Base-by-base conservation (phyloP, 2,113 vertebrate species). In the Sitta europaea region DNA sequence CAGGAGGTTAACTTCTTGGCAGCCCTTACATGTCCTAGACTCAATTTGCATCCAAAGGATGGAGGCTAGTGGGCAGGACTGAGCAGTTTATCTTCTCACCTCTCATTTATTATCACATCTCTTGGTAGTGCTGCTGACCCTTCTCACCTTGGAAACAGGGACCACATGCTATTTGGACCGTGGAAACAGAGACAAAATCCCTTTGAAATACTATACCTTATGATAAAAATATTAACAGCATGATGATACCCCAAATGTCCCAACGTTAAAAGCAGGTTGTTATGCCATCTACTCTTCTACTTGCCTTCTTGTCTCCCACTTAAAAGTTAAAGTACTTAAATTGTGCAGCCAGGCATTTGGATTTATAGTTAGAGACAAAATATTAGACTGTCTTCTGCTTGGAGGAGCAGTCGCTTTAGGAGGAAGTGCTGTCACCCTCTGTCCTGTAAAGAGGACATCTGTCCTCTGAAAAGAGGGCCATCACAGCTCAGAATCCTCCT, bases 1-100 rank as follows among this genome's bases (percentile, higher is more conserved):
- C 71, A 43, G 75, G 90, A 92, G 97, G 96, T 96, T 96, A 96
- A 92, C 96, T 97, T 85, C 95, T 97, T 97, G 95, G 94, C 94
- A 98, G 96, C 94, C 97, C 90, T 97, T 97, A 83, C 91, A 68
- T 88, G 92, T 97, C 92, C 92, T 63, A 6, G 72, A 97, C 95
- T 97, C 95, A 92, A 89, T 97, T 92, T 96, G 58, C 61, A 14
- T 83, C 95, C 92, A 93, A 97, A 95, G 93, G 92, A 97, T 88
- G 93, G 91, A 97, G 95, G 88, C 67, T 76, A 97, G 90, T 94
- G 82, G 96, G 96, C 91, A 94, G 96, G 73, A 95, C 80, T 14
- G 11, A 55, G 75, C 92, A 94, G 93, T 97, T 97, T 97, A 96
- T 98, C 95, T 96, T 95, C 47, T 65, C 91, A 23, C 73, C 95